These are phyloP conservation scores for Squalus acanthias DNA, from an alignment of 2,797 vertebrate genomes.

Conservation along the genomic window DNA sequence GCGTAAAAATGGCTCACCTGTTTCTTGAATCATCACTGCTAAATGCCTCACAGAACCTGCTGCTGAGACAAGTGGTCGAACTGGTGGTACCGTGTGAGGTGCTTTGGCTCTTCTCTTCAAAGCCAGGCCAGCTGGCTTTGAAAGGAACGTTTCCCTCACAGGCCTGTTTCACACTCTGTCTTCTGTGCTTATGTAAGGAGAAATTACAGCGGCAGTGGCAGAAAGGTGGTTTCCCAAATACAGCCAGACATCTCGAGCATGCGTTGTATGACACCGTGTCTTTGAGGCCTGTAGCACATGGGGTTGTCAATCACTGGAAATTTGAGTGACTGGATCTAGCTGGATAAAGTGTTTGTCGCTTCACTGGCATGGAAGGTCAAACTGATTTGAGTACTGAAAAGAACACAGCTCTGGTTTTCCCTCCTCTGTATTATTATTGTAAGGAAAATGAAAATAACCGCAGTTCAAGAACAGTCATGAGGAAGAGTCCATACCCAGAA, in stretches of 20 bases:
- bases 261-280: constrained; percentile 60
- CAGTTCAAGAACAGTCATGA: background rate
- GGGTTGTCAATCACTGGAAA: constrained; percentile 60
- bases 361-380: background rate
- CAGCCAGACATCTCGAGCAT: constrained; percentile 58
- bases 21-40: constrained; percentile 45
- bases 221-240: constrained; percentile 69
- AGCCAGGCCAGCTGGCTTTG: constrained; percentile 85
- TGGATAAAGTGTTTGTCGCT: background rate
- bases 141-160: constrained; percentile 64
- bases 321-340: background rate
- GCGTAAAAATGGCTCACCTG: constrained; percentile 61
- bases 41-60: constrained; percentile 56
- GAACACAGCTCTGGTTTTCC: background rate
- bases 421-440: background rate
- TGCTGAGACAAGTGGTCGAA: constrained; percentile 45
- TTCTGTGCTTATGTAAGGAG: constrained; percentile 64
- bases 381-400: background rate
- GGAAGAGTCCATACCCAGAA: background rate
- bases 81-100: constrained; percentile 23
- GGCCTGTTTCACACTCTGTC: constrained; percentile 67
- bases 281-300: constrained; percentile 57
- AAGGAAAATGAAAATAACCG: background rate
- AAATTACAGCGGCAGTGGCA: constrained; percentile 61
- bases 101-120: constrained; percentile 49